Evolutionary conservation across 2,888 invertebrate species (phyloP).

Genomic region (Drepana falcataria): DNA sequence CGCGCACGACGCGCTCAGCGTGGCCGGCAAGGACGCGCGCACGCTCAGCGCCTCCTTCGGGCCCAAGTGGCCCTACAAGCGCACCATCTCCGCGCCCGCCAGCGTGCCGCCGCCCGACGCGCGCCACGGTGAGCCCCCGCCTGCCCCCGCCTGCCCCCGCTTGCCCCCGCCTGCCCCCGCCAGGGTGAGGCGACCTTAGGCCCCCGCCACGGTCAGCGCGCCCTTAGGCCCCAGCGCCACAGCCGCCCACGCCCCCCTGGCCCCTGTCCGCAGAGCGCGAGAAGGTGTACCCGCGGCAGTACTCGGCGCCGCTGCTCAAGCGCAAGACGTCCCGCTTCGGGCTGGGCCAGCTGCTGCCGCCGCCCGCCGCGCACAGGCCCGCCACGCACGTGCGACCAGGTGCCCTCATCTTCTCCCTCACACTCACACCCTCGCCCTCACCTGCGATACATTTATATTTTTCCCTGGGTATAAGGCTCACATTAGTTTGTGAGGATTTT

Average conservation of each 20-base stretch:
- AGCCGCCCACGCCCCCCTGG: slow-evolving; percentile 92
- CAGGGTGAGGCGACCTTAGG: no score
- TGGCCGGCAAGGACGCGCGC: slow-evolving; percentile 72
- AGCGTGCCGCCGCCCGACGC: slow-evolving; percentile 86
- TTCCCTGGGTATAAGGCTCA: no score
- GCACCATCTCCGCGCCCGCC: slow-evolving; percentile 93
- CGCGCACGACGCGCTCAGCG: slow-evolving; percentile 91
- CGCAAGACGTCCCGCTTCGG: slow-evolving; percentile 95
- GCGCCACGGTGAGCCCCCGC: slow-evolving; percentile 55
- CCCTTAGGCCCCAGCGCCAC: no score
- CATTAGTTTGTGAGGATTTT: no score
- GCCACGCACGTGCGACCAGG: slow-evolving; percentile 13
- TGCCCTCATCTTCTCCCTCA: no score
- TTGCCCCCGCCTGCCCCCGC: slow-evolving; percentile 86
- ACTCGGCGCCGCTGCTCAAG: slow-evolving; percentile 96
- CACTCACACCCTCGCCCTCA: no score
- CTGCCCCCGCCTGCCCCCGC: neutral
- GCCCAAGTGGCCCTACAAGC: slow-evolving; percentile 96
- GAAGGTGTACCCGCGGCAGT: slow-evolving; percentile 93
- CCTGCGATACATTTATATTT: no score
- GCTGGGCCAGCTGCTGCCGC: slow-evolving; percentile 86
- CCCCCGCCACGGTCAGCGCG: no score
- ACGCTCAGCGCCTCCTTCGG: slow-evolving; percentile 93
- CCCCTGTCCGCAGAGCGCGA: slow-evolving; percentile 85
- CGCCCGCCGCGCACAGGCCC: slow-evolving; percentile 32